A percentile compares a stretch with the other conserved stretches of the same genome.
Conservation (phyloP, 2,113 vertebrate genomes). For the Cyanoderma ruficeps region DNA sequence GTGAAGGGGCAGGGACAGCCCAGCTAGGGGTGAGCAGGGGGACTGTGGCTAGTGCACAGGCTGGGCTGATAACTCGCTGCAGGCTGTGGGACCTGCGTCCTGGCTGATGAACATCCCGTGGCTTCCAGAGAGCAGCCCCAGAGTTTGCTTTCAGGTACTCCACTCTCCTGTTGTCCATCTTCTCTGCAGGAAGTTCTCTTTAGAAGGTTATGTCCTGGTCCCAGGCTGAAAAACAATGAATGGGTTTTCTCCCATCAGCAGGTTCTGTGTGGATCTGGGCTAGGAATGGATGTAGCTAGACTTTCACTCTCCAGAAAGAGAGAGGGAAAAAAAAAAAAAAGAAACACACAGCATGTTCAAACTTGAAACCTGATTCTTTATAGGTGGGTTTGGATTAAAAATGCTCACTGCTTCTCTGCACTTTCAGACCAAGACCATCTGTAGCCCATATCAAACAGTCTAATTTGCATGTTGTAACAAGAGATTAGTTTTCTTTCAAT, state of each 20-base stretch:
- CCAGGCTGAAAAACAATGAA: neutral
- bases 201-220: neutral
- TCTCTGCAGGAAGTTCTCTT: neutral
- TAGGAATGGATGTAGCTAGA: neutral
- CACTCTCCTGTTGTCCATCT: neutral
- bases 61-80: neutral
- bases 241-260: neutral
- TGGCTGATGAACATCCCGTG: neutral
- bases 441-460: neutral
- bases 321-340: neutral
- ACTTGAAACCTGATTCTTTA: neutral
- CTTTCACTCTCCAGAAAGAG: neutral
- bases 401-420: neutral
- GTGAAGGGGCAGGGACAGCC: neutral
- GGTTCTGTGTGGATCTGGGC: neutral
- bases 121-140: neutral
- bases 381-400: constrained; percentile 4
- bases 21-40: neutral
- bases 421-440: neutral
- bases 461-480: neutral
- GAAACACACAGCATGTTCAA: neutral
- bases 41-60: rapidly evolving
- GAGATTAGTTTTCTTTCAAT: neutral
- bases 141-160: neutral
- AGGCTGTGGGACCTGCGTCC: neutral